A percentile compares a stretch with the other conserved stretches of the same genome.
phyloP scores from a whole-genome alignment of 2,888 invertebrate species.

The Sialis lutaria region DNA sequence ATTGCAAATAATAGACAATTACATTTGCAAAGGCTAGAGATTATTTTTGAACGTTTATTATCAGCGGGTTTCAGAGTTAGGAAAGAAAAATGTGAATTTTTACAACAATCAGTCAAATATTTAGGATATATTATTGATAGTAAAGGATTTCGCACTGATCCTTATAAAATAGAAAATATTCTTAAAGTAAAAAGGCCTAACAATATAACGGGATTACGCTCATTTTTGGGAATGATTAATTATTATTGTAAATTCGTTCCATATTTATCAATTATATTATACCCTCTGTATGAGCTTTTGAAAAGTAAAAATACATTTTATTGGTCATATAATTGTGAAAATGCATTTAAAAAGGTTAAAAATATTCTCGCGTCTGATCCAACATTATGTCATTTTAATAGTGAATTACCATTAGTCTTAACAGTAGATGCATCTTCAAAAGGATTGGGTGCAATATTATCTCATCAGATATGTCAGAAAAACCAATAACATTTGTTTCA shows the following conservation, averaged over 20 bases:
- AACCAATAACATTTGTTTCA: conserved; percentile 9
- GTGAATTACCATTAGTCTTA: background rate
- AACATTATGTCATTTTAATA: background rate
- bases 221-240: background rate
- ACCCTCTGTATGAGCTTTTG: background rate
- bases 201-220: background rate
- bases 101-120: background rate
- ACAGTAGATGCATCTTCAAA: conserved; percentile 4
- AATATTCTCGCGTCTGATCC: background rate
- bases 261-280: background rate
- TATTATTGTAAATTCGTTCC: background rate
- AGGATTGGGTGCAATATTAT: background rate
- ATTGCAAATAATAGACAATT: background rate
- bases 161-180: background rate
- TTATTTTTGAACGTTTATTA: background rate
- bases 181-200: background rate
- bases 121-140: background rate
- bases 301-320: background rate
- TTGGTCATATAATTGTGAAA: background rate
- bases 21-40: background rate
- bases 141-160: background rate
- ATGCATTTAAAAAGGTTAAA: background rate
- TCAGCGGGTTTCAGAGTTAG: background rate
- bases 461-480: background rate
- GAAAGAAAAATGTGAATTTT: background rate